Evolutionary conservation across 2,888 invertebrate species (phyloP), one percentile per base, ranked within the genome.

Genomic region (Thereva nobilitata): DNA sequence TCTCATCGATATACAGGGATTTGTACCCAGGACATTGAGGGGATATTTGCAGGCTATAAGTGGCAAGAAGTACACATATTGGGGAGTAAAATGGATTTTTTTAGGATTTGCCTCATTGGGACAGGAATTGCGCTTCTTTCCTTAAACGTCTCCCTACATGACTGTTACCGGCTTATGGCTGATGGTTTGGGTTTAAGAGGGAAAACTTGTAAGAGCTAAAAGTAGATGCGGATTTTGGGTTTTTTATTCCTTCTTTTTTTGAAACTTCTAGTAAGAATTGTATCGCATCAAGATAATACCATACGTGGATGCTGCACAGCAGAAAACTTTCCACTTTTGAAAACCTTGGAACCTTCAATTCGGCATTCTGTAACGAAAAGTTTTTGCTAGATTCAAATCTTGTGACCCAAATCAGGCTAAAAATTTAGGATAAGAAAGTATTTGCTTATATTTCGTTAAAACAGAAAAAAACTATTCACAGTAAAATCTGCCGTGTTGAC

Each of bases 21-120:
- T 68, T 68, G 65, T 65, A 61, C 45, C 44, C 55, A 38, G 55
- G 37, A 49, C 42, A 61, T 68, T 68, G 59, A 55, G 49, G 61
- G 55, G 54, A 54, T 53, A 68, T 65, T 65, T 61, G 40, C 23
- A 50, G 34, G 54, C 54, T 65, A 44, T 59, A 68, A 65, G 50
- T 47, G 47, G 50, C 61, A 40, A 50, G 47, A 55, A 45, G 45
- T 53, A 64, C 53, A 47, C 57, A 61, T 61, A 66, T 55, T 65
- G 66, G 66, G 55, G 63, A 42, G 47, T 23, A 37, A 42, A 68
- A 68, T 61, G 57, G 64, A 64, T 61, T 68, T 56, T 65, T 55
- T 38, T 41, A 45, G 68, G 61, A 65, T 68, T 68, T 55, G 49
- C 47, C 66, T 41, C 41, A 61, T 49, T 34, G 50, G 12, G 37